Percentiles rank a stretch among this genome's conserved stretches.
These are phyloP conservation scores for Orthosia gothica DNA, from an alignment of 2,888 invertebrate genomes.

Conservation along the genomic window DNA sequence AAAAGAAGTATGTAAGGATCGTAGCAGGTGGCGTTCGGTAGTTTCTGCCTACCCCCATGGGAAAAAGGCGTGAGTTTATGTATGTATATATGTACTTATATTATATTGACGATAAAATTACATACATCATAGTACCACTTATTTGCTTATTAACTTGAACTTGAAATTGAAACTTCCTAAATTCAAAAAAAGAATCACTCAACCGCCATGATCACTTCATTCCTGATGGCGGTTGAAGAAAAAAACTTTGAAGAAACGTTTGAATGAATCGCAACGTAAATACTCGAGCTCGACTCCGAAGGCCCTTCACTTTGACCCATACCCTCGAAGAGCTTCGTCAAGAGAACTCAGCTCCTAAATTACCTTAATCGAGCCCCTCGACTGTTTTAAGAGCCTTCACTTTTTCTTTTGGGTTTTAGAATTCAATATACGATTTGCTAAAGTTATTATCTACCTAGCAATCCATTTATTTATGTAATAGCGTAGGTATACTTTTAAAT, in stretches of 20 bases:
- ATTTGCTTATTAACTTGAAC: too few species aligned
- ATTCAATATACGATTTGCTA: constrained; percentile 15
- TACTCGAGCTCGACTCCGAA: constrained; percentile 22
- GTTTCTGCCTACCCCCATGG: too few species aligned
- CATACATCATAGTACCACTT: too few species aligned
- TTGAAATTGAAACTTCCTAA: neutral
- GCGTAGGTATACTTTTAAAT: too few species aligned
- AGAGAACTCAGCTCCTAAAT: constrained; percentile 50
- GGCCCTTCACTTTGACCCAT: constrained; percentile 58
- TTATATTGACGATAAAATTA: too few species aligned
- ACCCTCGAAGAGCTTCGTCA: constrained; percentile 32
- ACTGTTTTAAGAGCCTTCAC: constrained; percentile 23
- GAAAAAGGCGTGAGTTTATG: too few species aligned
- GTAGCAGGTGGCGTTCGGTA: too few species aligned
- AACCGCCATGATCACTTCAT: neutral
- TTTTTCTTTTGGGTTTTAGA: constrained; percentile 31
- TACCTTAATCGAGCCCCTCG: constrained; percentile 57
- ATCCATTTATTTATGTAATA: neutral
- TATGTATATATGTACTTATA: too few species aligned
- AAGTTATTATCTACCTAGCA: constrained; percentile 6
- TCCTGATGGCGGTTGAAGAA: constrained; percentile 6
- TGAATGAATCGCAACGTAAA: constrained; percentile 51
- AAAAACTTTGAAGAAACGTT: constrained; percentile 44
- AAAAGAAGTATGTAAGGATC: too few species aligned
- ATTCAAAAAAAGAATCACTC: neutral